phyloP scores from a whole-genome alignment of 2,797 vertebrate species.

The Lepilemur ruficaudatus region DNA sequence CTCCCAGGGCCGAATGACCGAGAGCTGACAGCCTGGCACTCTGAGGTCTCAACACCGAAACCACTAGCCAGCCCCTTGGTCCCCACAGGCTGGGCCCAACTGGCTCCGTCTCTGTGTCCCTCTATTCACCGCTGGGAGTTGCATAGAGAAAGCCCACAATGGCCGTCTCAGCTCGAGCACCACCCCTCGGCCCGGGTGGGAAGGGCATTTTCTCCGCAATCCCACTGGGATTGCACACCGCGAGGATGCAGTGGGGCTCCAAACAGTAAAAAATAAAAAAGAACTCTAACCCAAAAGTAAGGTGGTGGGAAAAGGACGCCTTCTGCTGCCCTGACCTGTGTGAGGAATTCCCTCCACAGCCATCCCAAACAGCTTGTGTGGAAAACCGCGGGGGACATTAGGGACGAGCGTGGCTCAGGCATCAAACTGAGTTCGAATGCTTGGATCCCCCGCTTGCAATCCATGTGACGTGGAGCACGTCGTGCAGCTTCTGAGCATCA shows the following conservation, averaged over 20 bases:
- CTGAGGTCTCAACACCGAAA: background rate
- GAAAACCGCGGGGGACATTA: background rate
- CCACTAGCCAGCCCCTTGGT: background rate
- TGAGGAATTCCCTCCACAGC: background rate
- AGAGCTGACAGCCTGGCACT: background rate
- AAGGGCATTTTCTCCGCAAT: background rate
- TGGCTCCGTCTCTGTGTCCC: too few species aligned
- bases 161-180: background rate
- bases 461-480: background rate
- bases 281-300: background rate
- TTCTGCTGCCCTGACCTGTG: background rate
- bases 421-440: background rate
- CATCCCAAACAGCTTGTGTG: background rate
- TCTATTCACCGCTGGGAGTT: background rate
- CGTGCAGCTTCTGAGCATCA: background rate
- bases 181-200: background rate
- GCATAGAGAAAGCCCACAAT: background rate
- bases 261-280: background rate
- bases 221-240: background rate
- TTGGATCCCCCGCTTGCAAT: background rate
- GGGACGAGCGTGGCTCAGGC: background rate
- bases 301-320: too few species aligned
- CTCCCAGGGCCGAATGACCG: background rate
- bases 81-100: accelerated
- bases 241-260: background rate